These are phyloP conservation scores for Malachius bipustulatus DNA, from an alignment of 2,888 invertebrate genomes.

Conservation along the genomic window DNA sequence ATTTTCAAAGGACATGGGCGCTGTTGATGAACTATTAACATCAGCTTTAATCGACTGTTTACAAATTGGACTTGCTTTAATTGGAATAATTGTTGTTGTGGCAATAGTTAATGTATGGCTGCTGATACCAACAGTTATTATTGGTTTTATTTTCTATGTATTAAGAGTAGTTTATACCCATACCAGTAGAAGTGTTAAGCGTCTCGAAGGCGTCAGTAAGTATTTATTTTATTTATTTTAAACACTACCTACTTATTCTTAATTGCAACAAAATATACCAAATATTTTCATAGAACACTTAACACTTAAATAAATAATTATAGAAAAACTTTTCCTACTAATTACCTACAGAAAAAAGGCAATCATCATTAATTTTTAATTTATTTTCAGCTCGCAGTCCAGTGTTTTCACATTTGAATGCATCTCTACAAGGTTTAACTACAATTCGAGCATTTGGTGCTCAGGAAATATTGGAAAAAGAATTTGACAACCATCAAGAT, in stretches of 20 bases:
- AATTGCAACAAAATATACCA: neutral
- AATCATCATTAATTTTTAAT: slow-evolving; percentile 6
- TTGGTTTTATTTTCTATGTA: slow-evolving; percentile 51
- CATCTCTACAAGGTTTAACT: slow-evolving; percentile 78
- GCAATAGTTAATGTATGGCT: slow-evolving; percentile 59
- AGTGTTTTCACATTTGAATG: slow-evolving; percentile 87
- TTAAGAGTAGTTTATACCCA: slow-evolving; percentile 55
- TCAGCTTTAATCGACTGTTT: slow-evolving; percentile 40
- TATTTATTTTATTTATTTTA: slow-evolving; percentile 20
- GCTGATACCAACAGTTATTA: slow-evolving; percentile 49
- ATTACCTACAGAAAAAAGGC: no score
- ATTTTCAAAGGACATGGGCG: slow-evolving; percentile 57
- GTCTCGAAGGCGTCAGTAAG: slow-evolving; percentile 59
- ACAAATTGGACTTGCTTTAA: slow-evolving; percentile 46
- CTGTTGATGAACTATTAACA: slow-evolving; percentile 43
- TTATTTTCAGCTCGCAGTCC: slow-evolving; percentile 70
- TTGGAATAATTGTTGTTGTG: slow-evolving; percentile 63
- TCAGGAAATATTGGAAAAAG: slow-evolving; percentile 61
- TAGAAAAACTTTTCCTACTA: no score
- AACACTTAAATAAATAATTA: no score
- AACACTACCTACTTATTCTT: neutral
- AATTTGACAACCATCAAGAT: slow-evolving; percentile 75
- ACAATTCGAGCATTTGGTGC: slow-evolving; percentile 85
- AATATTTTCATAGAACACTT: no score
- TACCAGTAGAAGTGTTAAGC: slow-evolving; percentile 64